These are phyloP conservation scores for Oligia latruncula DNA, from an alignment of 2,888 invertebrate species.

Conservation along the genomic window DNA sequence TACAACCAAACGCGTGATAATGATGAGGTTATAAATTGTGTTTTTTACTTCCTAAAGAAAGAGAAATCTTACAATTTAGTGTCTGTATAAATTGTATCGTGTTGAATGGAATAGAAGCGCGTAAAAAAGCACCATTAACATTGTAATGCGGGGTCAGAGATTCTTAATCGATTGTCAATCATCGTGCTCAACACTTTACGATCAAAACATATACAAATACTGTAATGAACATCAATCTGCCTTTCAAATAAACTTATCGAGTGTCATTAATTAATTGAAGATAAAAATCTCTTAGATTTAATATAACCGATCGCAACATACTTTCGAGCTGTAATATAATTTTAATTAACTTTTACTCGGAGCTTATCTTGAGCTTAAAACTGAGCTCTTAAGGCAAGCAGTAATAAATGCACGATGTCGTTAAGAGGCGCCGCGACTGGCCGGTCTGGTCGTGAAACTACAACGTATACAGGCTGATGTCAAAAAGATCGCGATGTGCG, in stretches of 20 bases:
- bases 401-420: slow-evolving; percentile 76
- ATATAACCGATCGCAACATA: slow-evolving; percentile 26
- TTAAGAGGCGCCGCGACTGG: slow-evolving; percentile 71
- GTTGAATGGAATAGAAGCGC: slow-evolving; percentile 47
- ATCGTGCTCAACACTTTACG: slow-evolving; percentile 33
- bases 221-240: slow-evolving; percentile 28
- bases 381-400: slow-evolving; percentile 64
- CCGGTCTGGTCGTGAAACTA: slow-evolving; percentile 66
- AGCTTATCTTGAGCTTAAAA: slow-evolving; percentile 43
- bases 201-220: slow-evolving; percentile 57
- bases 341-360: slow-evolving; percentile 54
- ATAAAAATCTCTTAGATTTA: slow-evolving; percentile 38
- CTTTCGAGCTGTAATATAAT: slow-evolving; percentile 34
- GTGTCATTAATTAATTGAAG: slow-evolving; percentile 50
- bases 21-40: slow-evolving; percentile 42
- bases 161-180: slow-evolving; percentile 60
- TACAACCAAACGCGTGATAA: slow-evolving; percentile 30
- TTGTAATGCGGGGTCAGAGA: slow-evolving; percentile 52
- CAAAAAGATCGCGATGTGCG: slow-evolving; percentile 59
- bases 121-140: slow-evolving; percentile 53
- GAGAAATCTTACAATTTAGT: slow-evolving; percentile 51
- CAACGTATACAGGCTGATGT: slow-evolving; percentile 63
- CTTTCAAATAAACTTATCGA: slow-evolving; percentile 48
- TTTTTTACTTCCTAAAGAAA: slow-evolving; percentile 42
- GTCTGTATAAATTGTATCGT: slow-evolving; percentile 38